Evolutionary conservation across 2,797 vertebrate species (phyloP).

Genomic region (Chromis chromis): DNA sequence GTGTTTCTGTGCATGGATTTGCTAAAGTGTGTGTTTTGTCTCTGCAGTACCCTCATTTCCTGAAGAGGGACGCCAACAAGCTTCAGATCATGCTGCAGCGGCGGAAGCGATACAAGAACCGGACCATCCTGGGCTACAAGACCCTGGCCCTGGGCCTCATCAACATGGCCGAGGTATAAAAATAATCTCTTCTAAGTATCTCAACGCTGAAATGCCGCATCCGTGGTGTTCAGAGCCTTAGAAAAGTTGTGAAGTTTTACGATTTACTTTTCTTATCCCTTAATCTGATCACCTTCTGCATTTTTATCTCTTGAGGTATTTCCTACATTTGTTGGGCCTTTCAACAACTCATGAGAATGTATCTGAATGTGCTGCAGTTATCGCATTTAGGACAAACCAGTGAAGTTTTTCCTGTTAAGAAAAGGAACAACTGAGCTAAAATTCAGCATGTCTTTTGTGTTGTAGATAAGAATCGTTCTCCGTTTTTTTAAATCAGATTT

Average conservation of each 20-base stretch:
- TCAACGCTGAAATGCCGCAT: too few species aligned
- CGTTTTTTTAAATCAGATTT: background rate
- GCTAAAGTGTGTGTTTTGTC: background rate
- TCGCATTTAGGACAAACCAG: background rate
- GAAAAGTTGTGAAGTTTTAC: background rate
- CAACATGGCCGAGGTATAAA: slow-evolving; percentile 94
- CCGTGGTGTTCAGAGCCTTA: background rate
- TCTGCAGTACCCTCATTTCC: slow-evolving; percentile 90
- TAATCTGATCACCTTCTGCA: background rate
- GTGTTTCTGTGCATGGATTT: background rate
- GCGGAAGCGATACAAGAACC: slow-evolving; percentile 91
- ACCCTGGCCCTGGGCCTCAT: slow-evolving; percentile 91
- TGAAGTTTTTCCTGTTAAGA: too few species aligned
- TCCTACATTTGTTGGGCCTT: too few species aligned
- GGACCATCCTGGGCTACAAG: slow-evolving; percentile 93
- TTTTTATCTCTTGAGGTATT: background rate
- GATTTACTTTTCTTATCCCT: too few species aligned
- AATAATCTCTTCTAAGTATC: background rate
- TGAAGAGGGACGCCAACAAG: slow-evolving; percentile 93
- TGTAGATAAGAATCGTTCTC: background rate
- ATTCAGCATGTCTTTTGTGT: background rate
- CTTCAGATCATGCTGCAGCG: slow-evolving; percentile 94
- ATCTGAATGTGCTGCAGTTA: background rate
- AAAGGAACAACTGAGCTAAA: background rate
- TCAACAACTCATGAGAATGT: too few species aligned